These are phyloP conservation scores for Corythornis leucogaster DNA, from an alignment of 2,797 vertebrate species.

Conservation along the genomic window DNA sequence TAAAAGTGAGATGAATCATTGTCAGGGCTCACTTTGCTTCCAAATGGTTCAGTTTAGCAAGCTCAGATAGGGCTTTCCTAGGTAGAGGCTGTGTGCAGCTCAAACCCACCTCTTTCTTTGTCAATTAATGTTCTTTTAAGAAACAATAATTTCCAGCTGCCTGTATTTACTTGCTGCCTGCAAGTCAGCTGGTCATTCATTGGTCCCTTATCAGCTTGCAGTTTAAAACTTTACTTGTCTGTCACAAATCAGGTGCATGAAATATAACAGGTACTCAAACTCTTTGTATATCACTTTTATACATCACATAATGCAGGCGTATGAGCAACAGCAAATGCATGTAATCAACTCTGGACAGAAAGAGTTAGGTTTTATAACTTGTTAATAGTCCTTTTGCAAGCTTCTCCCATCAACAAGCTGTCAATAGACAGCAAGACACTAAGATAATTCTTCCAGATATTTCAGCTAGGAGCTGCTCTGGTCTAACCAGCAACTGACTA, in stretches of 20 bases:
- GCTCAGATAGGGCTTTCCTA: background rate
- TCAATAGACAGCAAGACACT: background rate
- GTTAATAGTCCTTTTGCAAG: background rate
- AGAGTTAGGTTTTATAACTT: background rate
- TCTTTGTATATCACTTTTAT: background rate
- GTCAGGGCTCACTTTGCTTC: background rate
- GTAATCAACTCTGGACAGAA: background rate
- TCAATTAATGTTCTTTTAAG: background rate
- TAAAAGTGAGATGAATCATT: constrained; percentile 60
- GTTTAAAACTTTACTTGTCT: background rate
- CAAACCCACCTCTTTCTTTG: background rate
- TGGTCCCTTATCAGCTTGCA: background rate
- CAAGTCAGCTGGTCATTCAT: background rate
- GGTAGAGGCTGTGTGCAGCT: background rate
- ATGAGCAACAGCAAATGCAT: background rate
- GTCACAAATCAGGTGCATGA: background rate
- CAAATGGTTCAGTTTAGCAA: constrained; percentile 29
- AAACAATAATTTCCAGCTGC: background rate
- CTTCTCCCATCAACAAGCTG: background rate
- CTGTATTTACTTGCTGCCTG: background rate
- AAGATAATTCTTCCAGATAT: background rate
- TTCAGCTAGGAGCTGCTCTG: background rate
- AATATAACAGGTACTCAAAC: background rate
- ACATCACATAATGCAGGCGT: background rate
- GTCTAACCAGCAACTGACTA: background rate